These are phyloP conservation scores for Enteromius anoplus DNA, from an alignment of 2,797 vertebrate species.

Conservation along the genomic window DNA sequence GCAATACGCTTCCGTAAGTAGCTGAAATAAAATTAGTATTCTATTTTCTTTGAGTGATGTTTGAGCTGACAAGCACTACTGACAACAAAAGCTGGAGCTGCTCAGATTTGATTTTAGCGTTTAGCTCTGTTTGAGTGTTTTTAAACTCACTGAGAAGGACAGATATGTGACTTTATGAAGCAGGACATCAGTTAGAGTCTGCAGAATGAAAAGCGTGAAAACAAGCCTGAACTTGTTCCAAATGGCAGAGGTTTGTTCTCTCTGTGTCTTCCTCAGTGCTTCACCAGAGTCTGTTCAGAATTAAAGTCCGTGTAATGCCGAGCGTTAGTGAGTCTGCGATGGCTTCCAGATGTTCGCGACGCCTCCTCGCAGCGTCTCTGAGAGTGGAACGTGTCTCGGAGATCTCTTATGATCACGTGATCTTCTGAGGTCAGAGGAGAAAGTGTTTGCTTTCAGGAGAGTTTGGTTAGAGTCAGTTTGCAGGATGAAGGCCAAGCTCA, in stretches of 20 bases:
- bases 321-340: slow-evolving; percentile 4
- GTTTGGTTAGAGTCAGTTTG: not conserved
- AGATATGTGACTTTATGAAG: not conserved
- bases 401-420: slow-evolving; percentile 18
- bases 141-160: not conserved
- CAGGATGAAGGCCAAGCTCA: slow-evolving; percentile 33
- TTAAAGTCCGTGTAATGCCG: not conserved
- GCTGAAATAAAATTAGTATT: not conserved
- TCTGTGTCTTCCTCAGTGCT: not conserved
- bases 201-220: not conserved
- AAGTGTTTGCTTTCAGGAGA: not conserved
- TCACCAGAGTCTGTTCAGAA: not conserved
- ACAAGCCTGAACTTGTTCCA: not conserved
- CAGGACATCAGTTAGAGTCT: not conserved
- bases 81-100: not conserved
- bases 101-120: not conserved
- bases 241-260: not conserved
- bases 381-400: not conserved
- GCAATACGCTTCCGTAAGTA: too few species aligned
- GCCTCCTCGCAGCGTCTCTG: not conserved
- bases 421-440: slow-evolving; percentile 12
- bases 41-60: not conserved
- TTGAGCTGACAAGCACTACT: not conserved
- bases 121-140: too few species aligned
- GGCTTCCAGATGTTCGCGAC: slow-evolving; percentile 49